Base-by-base conservation (phyloP, 1,140 invertebrate genomes). In the Lutraria rhynchaena region DNA sequence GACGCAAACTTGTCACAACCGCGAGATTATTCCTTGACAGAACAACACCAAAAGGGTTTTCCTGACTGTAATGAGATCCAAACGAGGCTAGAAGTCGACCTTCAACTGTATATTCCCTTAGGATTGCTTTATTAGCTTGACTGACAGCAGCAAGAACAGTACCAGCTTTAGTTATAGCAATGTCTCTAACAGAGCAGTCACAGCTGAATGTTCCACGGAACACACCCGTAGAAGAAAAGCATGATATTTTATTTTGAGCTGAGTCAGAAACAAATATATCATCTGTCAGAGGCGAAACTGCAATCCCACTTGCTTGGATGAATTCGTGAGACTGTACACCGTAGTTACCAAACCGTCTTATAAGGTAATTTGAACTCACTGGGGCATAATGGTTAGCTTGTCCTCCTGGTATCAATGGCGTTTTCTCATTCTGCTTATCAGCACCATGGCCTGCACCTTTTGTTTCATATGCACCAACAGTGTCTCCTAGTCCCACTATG, bases 1-100 rank as follows among this genome's bases (percentile, higher is more conserved):
- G 98, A 94, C 99, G 98, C 94, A 89, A 57, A 60, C 87, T 85
- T 5, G 89, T 86, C 9, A 90, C 74, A 15, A 90, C 57, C n/a
- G 83, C 75, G 55, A 83, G 81, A 17, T 84, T 82, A 27, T 70
- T 74, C 46, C 57, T 63, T 24, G 83, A 83, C 0, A 90, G 35
- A 4, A 83, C 74, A 19, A 90, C 82, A 31, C 89, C 88, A 74
- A 85, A 86, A 3, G 88, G 88, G 33, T 87, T 87, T 46, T 87
- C 88, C 65, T 87, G 88, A 31, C 85, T 82, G 70, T 87, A 88
- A 61, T 83, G 84, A 13, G 83, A 75, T 1, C 89, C 89, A 41
- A 83, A 84, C 0, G 53, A 65, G 17, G 81, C 83, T 15, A 88
- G 61, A 0, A 86, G 24, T 5, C 61, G 69, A 5, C 89, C 88